phyloP scores from a whole-genome alignment of 2,113 vertebrate genomes.

The Canis aureus region DNA sequence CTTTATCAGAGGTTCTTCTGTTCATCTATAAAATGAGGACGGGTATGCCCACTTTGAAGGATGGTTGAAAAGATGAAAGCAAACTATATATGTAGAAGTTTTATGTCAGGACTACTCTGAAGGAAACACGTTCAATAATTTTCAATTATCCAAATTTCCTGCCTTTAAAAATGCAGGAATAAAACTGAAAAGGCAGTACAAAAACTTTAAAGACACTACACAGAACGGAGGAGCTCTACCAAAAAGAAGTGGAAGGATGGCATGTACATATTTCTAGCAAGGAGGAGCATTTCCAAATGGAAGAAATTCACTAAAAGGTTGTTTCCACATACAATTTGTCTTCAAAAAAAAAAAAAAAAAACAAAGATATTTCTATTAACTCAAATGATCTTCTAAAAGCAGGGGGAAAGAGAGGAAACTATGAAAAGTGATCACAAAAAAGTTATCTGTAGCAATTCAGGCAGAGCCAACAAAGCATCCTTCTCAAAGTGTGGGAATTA shows the following conservation, averaged over 20 bases:
- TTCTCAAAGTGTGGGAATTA: background rate
- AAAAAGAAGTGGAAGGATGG: rapidly evolving
- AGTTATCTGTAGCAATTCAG: too few relatives aligned
- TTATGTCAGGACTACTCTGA: background rate
- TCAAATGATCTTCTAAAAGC: background rate
- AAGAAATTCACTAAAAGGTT: rapidly evolving
- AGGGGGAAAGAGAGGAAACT: background rate
- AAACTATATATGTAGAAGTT: background rate
- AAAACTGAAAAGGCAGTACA: background rate
- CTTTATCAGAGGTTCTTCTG: background rate
- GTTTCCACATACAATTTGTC: background rate
- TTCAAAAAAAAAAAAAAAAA: background rate
- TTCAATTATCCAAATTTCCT: background rate
- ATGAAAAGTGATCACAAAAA: background rate
- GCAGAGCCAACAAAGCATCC: background rate
- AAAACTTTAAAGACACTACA: background rate
- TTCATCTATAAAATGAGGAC: background rate
- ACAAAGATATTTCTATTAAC: background rate
- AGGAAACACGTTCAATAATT: background rate
- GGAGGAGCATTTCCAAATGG: background rate
- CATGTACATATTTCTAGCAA: rapidly evolving
- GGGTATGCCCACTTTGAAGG: background rate
- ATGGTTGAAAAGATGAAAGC: background rate
- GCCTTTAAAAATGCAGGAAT: background rate
- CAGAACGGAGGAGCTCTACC: rapidly evolving